These are phyloP conservation scores for Drosophila ficusphila DNA, from an alignment of 1,140 invertebrate species.

Conservation along the genomic window DNA sequence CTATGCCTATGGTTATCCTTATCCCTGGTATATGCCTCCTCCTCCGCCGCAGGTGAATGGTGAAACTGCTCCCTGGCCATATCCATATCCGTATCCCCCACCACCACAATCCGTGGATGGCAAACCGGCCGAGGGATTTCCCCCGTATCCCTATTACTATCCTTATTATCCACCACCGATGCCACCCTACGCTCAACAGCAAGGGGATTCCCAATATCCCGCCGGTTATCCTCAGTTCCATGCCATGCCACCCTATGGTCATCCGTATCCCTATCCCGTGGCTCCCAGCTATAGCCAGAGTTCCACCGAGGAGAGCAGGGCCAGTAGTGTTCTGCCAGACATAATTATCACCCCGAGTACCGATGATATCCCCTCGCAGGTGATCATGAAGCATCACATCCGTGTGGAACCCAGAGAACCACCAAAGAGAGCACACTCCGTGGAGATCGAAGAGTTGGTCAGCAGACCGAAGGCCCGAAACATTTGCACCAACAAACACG, in stretches of 20 bases:
- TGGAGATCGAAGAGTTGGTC: slow-evolving; percentile 71
- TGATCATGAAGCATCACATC: slow-evolving; percentile 77
- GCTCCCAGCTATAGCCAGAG: slow-evolving; percentile 74
- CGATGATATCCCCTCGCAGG: slow-evolving; percentile 76
- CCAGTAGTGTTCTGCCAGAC: slow-evolving; percentile 73
- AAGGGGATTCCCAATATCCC: slow-evolving; percentile 12
- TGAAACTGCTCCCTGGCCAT: slow-evolving; percentile 49
- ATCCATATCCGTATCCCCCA: slow-evolving; percentile 65
- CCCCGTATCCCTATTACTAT: slow-evolving; percentile 74
- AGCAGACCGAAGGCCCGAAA: slow-evolving; percentile 48
- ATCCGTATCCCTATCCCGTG: slow-evolving; percentile 70
- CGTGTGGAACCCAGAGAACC: slow-evolving; percentile 63
- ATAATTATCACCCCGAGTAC: slow-evolving; percentile 81
- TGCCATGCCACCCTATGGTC: slow-evolving; percentile 58
- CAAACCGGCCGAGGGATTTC: slow-evolving; percentile 45
- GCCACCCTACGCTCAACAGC: slow-evolving; percentile 43
- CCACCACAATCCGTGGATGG: slow-evolving; percentile 42
- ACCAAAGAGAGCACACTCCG: slow-evolving; percentile 65
- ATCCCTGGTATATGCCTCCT: slow-evolving; percentile 73
- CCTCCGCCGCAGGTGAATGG: slow-evolving; percentile 23
- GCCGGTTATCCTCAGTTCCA: slow-evolving; percentile 51
- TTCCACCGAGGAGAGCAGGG: slow-evolving; percentile 63
- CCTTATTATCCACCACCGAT: slow-evolving; percentile 65
- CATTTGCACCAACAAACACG: slow-evolving; percentile 61
- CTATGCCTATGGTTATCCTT: slow-evolving; percentile 71